A percentile compares a stretch with the other conserved stretches of the same genome.
These are phyloP conservation scores for Ochlodes sylvanus DNA, from an alignment of 2,888 invertebrate species.

Conservation along the genomic window DNA sequence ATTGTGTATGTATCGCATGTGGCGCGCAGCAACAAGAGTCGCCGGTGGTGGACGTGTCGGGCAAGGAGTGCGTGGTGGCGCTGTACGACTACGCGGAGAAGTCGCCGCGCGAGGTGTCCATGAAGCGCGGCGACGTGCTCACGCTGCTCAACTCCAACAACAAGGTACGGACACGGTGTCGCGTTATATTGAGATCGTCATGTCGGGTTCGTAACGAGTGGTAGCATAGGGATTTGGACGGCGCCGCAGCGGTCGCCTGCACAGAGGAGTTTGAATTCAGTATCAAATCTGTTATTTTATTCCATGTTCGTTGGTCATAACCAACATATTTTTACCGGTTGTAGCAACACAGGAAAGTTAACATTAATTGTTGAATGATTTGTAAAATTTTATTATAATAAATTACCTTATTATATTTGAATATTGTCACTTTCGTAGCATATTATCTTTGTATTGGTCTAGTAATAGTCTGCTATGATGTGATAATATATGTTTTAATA, in stretches of 20 bases:
- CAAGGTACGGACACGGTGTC: constrained; percentile 88
- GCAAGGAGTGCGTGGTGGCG: constrained; percentile 99
- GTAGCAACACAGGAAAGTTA: too few relatives aligned
- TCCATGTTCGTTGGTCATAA: too few relatives aligned
- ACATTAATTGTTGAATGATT: too few relatives aligned
- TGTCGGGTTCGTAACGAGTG: too few relatives aligned
- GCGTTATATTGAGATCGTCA: neutral
- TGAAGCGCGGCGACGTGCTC: constrained; percentile 99
- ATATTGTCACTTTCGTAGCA: too few relatives aligned
- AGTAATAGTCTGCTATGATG: neutral
- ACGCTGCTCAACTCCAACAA: constrained; percentile 99
- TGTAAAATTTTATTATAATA: too few relatives aligned
- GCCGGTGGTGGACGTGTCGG: constrained; percentile 96
- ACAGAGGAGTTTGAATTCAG: too few relatives aligned
- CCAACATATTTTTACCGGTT: too few relatives aligned
- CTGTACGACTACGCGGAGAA: constrained; percentile 99
- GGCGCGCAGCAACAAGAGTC: constrained; percentile 94
- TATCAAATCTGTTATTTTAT: too few relatives aligned
- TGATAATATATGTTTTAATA: neutral
- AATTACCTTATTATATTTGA: too few relatives aligned
- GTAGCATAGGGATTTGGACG: too few relatives aligned
- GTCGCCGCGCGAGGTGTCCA: constrained; percentile 99
- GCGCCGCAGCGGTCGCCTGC: too few relatives aligned
- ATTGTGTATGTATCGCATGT: neutral
- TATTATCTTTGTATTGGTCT: neutral